Percentiles rank a stretch among this genome's conserved stretches.
These are phyloP conservation scores for Carollia perspicillata DNA, from an alignment of 2,113 vertebrate genomes.

Conservation along the genomic window DNA sequence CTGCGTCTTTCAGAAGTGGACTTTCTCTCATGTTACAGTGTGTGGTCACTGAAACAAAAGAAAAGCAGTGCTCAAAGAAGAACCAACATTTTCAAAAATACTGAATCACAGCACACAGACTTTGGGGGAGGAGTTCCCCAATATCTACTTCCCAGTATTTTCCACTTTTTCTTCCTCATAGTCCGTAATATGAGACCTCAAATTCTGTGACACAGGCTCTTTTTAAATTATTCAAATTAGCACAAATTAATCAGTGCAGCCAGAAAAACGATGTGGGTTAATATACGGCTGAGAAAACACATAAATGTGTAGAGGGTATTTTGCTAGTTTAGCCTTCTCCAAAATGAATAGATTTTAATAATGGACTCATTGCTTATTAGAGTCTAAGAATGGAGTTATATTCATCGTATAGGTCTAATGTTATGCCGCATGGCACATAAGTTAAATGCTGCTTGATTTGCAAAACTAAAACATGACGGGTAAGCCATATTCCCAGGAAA, in stretches of 20 bases:
- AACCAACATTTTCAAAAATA: neutral
- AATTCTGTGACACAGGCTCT: neutral
- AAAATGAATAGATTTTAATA: conserved; percentile 53
- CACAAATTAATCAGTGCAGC: conserved; percentile 33
- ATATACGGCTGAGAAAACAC: conserved; percentile 6
- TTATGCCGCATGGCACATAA: neutral
- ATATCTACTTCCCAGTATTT: neutral
- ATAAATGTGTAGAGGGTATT: neutral
- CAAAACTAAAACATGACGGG: conserved; percentile 25
- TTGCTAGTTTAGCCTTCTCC: conserved; percentile 37
- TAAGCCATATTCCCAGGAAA: neutral
- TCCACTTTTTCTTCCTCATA: neutral
- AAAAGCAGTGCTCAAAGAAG: neutral
- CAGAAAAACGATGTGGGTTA: conserved; percentile 18
- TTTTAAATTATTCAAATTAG: conserved; percentile 29
- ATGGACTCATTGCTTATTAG: conserved; percentile 11
- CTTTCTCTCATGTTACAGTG: neutral
- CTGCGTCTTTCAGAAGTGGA: neutral
- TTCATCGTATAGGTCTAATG: conserved; percentile 31
- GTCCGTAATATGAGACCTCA: neutral
- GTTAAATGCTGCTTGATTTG: conserved; percentile 50
- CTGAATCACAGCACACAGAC: neutral
- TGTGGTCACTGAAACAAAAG: neutral
- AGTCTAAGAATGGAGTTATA: conserved; percentile 20
- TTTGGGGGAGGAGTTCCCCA: neutral